These are phyloP conservation scores for Sebastes iracundus DNA, from an alignment of 2,797 vertebrate species.

Conservation along the genomic window DNA sequence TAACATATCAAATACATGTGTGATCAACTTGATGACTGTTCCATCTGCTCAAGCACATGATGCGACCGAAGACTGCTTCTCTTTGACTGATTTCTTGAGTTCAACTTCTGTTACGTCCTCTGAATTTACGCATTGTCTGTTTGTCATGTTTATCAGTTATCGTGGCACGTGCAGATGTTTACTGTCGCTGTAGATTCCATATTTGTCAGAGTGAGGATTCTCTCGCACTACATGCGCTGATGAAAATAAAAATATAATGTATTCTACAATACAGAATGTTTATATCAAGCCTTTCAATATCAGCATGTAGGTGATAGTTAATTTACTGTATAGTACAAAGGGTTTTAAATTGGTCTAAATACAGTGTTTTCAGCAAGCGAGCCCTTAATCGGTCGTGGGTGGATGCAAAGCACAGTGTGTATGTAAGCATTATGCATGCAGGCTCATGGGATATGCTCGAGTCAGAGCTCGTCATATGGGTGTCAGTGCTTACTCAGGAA, in stretches of 20 bases:
- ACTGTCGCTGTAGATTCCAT: background rate
- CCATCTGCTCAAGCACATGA: background rate
- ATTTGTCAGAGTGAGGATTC: background rate
- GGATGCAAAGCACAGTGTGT: conserved; percentile 31
- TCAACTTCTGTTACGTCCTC: background rate
- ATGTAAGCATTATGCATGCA: conserved; percentile 30
- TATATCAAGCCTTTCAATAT: background rate
- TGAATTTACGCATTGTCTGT: background rate
- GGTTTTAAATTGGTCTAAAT: background rate
- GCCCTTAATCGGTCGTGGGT: conserved; percentile 3
- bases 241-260: background rate
- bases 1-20: background rate
- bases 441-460: conserved; percentile 34
- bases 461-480: conserved; percentile 38
- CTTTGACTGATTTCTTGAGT: background rate
- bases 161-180: background rate
- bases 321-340: background rate
- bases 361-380: background rate
- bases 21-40: background rate
- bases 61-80: background rate
- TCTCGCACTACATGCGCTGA: background rate
- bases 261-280: background rate
- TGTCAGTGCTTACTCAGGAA: conserved; percentile 56
- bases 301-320: background rate
- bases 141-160: background rate